Evolutionary conservation across 2,888 invertebrate species (phyloP).

Genomic region (Rutpela maculata): DNA sequence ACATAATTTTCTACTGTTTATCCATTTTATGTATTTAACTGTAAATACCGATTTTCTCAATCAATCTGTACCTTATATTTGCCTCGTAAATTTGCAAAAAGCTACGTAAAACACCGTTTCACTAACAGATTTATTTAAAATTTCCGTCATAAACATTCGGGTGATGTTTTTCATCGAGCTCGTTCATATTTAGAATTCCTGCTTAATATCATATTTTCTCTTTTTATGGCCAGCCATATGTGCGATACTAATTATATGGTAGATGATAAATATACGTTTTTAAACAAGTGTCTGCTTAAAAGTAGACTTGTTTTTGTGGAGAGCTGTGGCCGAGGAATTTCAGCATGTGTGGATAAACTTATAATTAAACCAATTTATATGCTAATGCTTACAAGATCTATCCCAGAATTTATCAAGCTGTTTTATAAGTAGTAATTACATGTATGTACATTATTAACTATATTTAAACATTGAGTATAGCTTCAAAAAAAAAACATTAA

Average conservation of each 20-base stretch:
- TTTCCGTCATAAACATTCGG: neutral
- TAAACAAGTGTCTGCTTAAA: neutral
- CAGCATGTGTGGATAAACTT: no score
- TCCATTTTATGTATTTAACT: neutral
- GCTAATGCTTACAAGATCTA: no score
- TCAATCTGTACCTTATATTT: neutral
- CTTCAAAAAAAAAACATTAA: no score
- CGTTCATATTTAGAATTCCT: neutral
- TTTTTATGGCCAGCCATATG: neutral
- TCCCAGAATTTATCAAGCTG: no score
- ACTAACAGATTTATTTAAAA: no score
- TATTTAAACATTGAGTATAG: no score
- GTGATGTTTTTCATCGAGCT: neutral
- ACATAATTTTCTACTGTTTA: neutral
- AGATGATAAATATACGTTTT: neutral
- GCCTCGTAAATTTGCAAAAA: neutral
- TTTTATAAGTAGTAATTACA: no score
- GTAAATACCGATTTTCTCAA: neutral
- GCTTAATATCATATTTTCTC: conserved; percentile 7
- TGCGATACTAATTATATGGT: neutral
- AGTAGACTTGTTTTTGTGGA: neutral
- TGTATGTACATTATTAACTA: no score
- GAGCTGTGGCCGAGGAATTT: neutral
- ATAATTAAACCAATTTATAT: no score
- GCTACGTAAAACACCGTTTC: neutral